Evolutionary conservation across 1,140 invertebrate genomes (phyloP).

Genomic region (Gryllus bimaculatus): DNA sequence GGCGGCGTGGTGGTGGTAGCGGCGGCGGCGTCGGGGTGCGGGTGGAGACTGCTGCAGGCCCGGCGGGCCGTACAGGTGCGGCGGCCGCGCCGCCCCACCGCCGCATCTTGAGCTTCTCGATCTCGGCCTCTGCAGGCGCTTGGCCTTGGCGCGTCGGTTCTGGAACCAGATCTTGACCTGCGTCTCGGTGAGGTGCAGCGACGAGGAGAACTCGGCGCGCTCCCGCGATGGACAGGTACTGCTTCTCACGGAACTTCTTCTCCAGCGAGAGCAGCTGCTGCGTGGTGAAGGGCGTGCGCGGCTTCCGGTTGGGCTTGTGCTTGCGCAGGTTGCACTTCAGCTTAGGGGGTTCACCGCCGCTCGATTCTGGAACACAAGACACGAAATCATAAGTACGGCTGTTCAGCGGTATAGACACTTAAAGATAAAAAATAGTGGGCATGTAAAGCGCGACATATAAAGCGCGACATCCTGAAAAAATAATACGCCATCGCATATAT

Average conservation of each 20-base stretch:
- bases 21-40: background rate
- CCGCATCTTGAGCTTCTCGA: conserved; percentile 77
- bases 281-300: conserved; percentile 93
- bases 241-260: conserved; percentile 92
- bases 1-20: conserved; percentile 16
- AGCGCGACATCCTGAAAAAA: background rate
- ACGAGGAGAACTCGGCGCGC: conserved; percentile 90
- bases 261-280: conserved; percentile 89
- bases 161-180: conserved; percentile 97
- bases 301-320: conserved; percentile 94
- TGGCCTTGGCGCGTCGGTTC: conserved; percentile 89
- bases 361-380: conserved; percentile 6
- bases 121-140: conserved; percentile 87
- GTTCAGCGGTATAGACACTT: background rate
- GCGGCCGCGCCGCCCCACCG: conserved; percentile 39
- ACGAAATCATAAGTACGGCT: background rate
- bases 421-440: background rate
- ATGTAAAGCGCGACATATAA: background rate
- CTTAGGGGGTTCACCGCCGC: conserved; percentile 11
- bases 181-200: conserved; percentile 88
- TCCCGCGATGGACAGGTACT: conserved; percentile 95
- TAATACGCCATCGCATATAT: background rate
- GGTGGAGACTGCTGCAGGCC: conserved; percentile 16
- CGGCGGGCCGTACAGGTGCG: conserved; percentile 16
- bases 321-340: conserved; percentile 88